Base-by-base conservation (phyloP, 1,140 invertebrate species). In the Megathymus violae region DNA sequence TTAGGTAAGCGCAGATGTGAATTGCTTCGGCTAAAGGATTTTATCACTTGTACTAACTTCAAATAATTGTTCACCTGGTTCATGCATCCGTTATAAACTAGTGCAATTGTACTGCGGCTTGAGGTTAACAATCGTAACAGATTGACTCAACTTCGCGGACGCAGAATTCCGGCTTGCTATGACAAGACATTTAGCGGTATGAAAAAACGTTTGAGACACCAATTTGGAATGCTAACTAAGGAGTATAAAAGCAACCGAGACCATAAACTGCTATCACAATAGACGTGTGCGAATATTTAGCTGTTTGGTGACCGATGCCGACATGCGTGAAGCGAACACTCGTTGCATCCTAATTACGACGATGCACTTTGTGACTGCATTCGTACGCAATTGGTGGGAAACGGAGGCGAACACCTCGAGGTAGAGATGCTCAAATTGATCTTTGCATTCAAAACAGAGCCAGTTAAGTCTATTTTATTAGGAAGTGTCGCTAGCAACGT, bases 211-310 rank as follows among this genome's bases (percentile, higher is more conserved):
- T 71, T 70, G 76, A 71, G 75, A 76, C 63, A 88, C 85, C 78
- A 82, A 80, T 85, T 84, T 84, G 79, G 88, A 87, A 90, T 90
- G 83, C 85, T 90, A 88, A 90, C 69, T 83, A 85, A 76, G 67
- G 46, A 71, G 76, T 78, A 85, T 78, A n/a, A 87, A 89, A 88
- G 80, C 70, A 36, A 78, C 88, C 85, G 85, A 76, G 78, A 80
- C 83, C 83, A 88, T 90, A 88, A 90, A 88, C 67, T 85, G 78
- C 79, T 82, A 80, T 76, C 74, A 90, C 88, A 89, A 90, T 89
- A 84, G 82, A 78, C 63, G 71, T 85, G 78, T 80, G 85, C 84
- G 83, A 90, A 89, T 88, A 88, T 90, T 82, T 74, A 84, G 81
- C 75, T 79, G 85, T 88, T 85, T 81, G 79, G 82, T 82, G 74